Evolutionary conservation across 2,113 vertebrate species (phyloP).

Genomic region (Emydura subglobosa): DNA sequence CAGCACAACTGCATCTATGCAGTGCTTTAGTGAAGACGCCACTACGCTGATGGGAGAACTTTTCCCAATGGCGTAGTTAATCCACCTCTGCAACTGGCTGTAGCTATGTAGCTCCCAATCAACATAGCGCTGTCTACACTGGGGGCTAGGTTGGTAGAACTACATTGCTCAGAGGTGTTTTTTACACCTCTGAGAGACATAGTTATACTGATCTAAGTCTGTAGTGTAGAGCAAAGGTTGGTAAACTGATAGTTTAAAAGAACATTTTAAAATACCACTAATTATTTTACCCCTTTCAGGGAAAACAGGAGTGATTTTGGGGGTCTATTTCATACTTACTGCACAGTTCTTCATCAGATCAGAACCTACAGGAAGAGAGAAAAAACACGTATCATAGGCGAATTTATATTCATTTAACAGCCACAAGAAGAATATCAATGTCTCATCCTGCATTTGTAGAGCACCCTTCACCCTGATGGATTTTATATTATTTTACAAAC

Average conservation of each 20-base stretch:
- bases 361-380: constrained; percentile 41
- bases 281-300: not conserved
- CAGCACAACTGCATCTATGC: too few relatives aligned
- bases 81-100: not conserved
- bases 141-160: not conserved
- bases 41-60: not conserved
- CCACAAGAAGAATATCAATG: not conserved
- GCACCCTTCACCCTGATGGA: not conserved
- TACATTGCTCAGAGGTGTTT: not conserved
- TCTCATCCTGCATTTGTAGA: not conserved
- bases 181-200: not conserved
- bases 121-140: not conserved
- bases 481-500: not conserved
- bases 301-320: not conserved
- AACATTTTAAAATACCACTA: not conserved
- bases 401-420: not conserved
- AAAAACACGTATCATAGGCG: not conserved
- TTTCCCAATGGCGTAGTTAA: not conserved
- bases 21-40: not conserved
- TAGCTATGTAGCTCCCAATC: not conserved
- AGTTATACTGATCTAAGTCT: not conserved
- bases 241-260: not conserved
- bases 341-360: constrained; percentile 6
- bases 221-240: not conserved
- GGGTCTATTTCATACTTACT: constrained; percentile 48